phyloP scores from a whole-genome alignment of 2,113 vertebrate species.

The Leptosomus discolor region DNA sequence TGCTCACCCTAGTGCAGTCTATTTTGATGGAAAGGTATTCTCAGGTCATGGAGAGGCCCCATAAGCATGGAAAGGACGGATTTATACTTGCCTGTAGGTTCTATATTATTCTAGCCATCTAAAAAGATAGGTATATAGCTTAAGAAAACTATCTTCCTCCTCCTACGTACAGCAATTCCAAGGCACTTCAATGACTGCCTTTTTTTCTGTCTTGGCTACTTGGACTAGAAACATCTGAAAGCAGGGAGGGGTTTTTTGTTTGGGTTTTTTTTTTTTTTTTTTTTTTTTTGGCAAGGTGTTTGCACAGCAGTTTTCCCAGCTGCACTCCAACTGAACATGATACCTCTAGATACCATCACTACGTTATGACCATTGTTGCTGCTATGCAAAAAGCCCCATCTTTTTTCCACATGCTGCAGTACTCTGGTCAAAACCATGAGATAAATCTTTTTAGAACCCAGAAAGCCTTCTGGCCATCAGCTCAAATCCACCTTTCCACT shows the following conservation, averaged over 20 bases:
- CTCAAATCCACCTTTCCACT: neutral
- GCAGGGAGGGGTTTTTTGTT: neutral
- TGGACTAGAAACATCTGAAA: neutral
- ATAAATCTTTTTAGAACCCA: neutral
- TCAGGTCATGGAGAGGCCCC: neutral
- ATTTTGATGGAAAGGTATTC: neutral
- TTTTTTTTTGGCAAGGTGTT: neutral
- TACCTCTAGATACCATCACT: neutral
- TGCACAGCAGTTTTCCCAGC: neutral
- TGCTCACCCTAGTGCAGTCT: neutral
- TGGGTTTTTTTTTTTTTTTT: neutral
- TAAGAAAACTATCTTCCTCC: neutral
- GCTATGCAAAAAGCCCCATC: neutral
- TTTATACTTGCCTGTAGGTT: neutral
- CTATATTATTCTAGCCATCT: neutral
- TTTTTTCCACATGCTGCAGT: neutral
- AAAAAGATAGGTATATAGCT: neutral
- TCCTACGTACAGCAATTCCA: neutral
- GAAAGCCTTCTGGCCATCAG: neutral
- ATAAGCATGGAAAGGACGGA: neutral
- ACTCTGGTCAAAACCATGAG: neutral
- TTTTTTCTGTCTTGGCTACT: neutral
- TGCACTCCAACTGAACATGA: neutral
- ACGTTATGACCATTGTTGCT: neutral
- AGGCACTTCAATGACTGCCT: neutral